Conservation (phyloP, 2,888 invertebrate genomes). For the Lepidocyrtinus sp. region DNA sequence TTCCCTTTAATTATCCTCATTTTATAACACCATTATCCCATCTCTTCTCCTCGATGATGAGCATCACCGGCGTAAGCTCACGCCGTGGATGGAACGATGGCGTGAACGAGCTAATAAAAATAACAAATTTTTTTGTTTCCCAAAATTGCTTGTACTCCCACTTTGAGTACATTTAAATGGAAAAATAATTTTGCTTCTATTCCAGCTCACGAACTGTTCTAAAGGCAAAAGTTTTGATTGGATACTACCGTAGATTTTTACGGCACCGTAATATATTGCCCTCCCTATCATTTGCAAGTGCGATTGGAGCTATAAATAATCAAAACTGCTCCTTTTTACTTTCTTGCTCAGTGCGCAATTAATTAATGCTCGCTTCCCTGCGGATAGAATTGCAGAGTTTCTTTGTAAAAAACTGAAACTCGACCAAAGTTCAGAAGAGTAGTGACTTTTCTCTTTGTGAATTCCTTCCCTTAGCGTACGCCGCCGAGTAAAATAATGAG, state of each 20-base stretch:
- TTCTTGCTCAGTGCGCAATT: neutral
- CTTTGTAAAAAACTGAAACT: neutral
- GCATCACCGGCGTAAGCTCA: neutral
- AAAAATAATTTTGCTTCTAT: no score
- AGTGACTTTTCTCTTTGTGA: neutral
- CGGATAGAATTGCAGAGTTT: neutral
- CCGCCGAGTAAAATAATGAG: constrained; percentile 37
- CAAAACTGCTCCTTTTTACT: neutral
- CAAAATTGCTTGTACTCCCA: neutral
- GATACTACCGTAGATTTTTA: no score
- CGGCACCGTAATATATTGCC: no score
- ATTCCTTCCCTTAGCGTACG: constrained; percentile 15
- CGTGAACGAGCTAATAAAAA: constrained; percentile 16
- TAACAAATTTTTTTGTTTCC: constrained; percentile 12
- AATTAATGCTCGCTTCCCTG: neutral
- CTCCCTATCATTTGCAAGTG: neutral
- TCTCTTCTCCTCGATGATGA: neutral
- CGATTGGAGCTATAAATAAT: neutral
- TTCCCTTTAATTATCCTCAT: constrained; percentile 22
- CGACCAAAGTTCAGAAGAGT: neutral
- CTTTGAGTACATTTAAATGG: neutral
- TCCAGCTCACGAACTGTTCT: no score
- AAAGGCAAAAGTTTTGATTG: neutral
- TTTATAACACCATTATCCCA: constrained; percentile 12
- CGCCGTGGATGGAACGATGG: neutral